phyloP scores from a whole-genome alignment of 2,888 invertebrate species.

The Prenolepis imparis region DNA sequence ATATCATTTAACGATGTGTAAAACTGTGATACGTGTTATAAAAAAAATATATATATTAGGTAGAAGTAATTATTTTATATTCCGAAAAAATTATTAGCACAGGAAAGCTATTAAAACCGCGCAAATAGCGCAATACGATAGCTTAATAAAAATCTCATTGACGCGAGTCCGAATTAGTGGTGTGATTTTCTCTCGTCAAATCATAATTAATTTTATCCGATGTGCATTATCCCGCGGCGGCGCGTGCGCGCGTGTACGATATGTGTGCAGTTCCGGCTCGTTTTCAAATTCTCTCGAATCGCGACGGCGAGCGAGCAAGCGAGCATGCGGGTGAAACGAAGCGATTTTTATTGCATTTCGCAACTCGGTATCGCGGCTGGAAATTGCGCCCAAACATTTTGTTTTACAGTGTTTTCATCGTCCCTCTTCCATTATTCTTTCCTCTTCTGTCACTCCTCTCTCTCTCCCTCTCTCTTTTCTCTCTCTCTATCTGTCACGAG shows the following conservation, averaged over 20 bases:
- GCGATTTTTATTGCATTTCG: slow-evolving; percentile 76
- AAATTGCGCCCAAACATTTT: slow-evolving; percentile 76
- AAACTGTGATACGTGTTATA: slow-evolving; percentile 22
- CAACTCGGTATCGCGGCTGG: slow-evolving; percentile 73
- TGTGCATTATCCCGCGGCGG: slow-evolving; percentile 49
- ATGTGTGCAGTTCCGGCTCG: slow-evolving; percentile 61
- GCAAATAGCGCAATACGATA: slow-evolving; percentile 47
- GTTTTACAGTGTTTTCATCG: slow-evolving; percentile 68
- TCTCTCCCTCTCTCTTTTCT: background rate
- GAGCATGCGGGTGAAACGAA: slow-evolving; percentile 66
- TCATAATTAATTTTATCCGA: slow-evolving; percentile 55
- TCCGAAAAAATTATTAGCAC: slow-evolving; percentile 36
- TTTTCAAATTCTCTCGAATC: slow-evolving; percentile 71
- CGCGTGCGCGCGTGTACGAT: slow-evolving; percentile 62
- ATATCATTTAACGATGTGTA: background rate
- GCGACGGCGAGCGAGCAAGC: slow-evolving; percentile 59
- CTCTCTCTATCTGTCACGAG: slow-evolving; percentile 20
- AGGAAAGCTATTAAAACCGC: slow-evolving; percentile 34
- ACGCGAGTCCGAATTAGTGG: slow-evolving; percentile 21
- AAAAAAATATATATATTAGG: slow-evolving; percentile 16
- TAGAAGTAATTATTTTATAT: slow-evolving; percentile 32
- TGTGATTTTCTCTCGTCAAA: slow-evolving; percentile 48
- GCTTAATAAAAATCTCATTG: slow-evolving; percentile 48
- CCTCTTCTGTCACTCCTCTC: background rate
- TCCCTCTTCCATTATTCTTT: slow-evolving; percentile 5